A percentile compares a stretch with the other conserved stretches of the same genome.
Evolutionary conservation across 2,113 vertebrate genomes (phyloP).

Genomic region (Salminus brasiliensis): DNA sequence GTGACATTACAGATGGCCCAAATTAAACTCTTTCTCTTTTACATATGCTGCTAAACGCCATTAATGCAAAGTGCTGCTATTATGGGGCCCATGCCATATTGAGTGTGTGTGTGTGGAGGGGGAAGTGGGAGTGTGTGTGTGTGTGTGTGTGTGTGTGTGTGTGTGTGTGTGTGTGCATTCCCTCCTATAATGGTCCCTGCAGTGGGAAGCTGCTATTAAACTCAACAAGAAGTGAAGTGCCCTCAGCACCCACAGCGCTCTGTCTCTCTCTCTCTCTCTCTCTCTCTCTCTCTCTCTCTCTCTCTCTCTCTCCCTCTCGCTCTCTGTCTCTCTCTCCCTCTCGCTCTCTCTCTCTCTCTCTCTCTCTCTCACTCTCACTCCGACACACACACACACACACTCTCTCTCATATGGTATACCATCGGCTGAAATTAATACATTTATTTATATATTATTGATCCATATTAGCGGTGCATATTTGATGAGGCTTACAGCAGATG

Average conservation of each 20-base stretch:
- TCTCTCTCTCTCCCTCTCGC: not conserved
- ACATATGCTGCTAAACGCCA: conserved; percentile 7
- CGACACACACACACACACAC: not conserved
- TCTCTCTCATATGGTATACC: not conserved
- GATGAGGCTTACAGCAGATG: too few relatives aligned
- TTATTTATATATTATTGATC: too few relatives aligned
- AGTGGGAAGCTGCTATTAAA: not conserved
- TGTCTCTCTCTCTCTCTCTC: too few relatives aligned
- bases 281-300: not conserved
- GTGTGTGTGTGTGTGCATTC: not conserved
- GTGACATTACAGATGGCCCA: conserved; percentile 6
- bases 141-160: not conserved
- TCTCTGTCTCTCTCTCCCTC: not conserved
- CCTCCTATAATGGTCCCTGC: not conserved
- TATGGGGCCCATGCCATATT: not conserved
- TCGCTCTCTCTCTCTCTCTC: too few relatives aligned
- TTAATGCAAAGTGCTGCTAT: conserved; percentile 23
- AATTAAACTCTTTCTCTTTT: conserved; percentile 9
- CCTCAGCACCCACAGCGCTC: conserved; percentile 4
- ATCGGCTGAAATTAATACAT: too few relatives aligned
- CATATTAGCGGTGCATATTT: too few relatives aligned
- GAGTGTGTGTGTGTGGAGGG: not conserved
- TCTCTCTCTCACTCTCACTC: too few relatives aligned
- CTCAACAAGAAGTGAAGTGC: conserved; percentile 5
- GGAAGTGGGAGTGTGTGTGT: conserved; percentile 13